These are phyloP conservation scores for Lycaon pictus DNA, from an alignment of 2,113 vertebrate species.

Conservation along the genomic window DNA sequence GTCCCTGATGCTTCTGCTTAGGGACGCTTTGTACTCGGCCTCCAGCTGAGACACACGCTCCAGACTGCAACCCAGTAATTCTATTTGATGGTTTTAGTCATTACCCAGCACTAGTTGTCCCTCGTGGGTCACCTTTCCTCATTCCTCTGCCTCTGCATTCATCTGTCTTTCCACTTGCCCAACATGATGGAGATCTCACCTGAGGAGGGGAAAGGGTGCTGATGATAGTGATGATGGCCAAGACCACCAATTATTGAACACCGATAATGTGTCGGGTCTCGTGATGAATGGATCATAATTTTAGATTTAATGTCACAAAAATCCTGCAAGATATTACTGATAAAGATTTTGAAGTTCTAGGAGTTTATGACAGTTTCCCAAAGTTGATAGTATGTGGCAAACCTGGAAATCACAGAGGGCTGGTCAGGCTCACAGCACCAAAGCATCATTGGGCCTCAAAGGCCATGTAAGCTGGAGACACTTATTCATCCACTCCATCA, in stretches of 20 bases:
- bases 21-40: constrained; percentile 64
- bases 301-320: constrained; percentile 12
- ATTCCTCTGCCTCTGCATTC: neutral
- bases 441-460: neutral
- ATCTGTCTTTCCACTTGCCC: neutral
- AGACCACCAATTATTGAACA: neutral
- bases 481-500: neutral
- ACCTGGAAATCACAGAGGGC: neutral
- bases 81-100: constrained; percentile 43
- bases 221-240: neutral
- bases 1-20: constrained; percentile 67
- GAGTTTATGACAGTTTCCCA: constrained; percentile 29
- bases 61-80: constrained; percentile 6
- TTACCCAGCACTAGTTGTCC: neutral
- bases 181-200: neutral
- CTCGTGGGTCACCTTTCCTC: neutral
- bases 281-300: neutral
- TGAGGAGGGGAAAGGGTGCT: neutral
- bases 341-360: neutral
- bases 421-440: neutral
- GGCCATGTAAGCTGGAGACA: neutral
- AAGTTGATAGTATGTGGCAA: neutral
- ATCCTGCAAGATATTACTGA: neutral
- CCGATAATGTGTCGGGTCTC: neutral
- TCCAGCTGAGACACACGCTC: constrained; percentile 78